Evolutionary conservation across 2,113 vertebrate genomes (phyloP).

Genomic region (Trogon surrucura): DNA sequence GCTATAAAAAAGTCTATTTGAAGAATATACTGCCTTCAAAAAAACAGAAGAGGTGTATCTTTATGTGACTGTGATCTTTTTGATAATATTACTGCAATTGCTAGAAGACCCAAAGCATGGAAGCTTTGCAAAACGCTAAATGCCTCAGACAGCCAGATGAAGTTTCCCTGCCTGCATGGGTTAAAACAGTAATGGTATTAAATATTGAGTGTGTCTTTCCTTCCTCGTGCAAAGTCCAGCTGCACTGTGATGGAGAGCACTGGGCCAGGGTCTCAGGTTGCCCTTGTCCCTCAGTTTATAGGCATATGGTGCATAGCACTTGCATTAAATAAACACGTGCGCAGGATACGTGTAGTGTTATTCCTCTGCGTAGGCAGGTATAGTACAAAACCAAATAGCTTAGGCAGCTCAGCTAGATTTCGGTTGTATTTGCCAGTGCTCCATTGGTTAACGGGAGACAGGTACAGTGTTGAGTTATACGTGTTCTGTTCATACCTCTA

Average conservation of each 20-base stretch:
- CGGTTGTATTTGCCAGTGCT: not conserved
- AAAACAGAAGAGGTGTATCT: not conserved
- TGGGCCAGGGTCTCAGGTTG: not conserved
- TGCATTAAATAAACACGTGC: not conserved
- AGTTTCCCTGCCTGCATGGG: not conserved
- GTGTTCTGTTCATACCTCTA: not conserved
- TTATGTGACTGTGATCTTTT: not conserved
- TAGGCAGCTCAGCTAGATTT: not conserved
- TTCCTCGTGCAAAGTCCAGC: not conserved
- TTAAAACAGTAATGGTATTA: not conserved
- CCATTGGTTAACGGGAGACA: not conserved
- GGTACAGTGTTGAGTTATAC: not conserved
- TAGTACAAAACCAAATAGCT: not conserved
- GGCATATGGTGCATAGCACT: not conserved
- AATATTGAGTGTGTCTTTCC: not conserved
- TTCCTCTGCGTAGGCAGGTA: not conserved
- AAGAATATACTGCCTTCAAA: not conserved
- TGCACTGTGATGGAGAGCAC: not conserved
- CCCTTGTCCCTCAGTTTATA: not conserved
- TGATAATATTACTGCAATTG: not conserved
- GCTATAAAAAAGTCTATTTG: not conserved
- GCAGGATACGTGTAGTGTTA: not conserved
- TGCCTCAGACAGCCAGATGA: not conserved
- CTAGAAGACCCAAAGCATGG: not conserved
- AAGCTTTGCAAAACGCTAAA: not conserved